Conservation (phyloP, 1,140 invertebrate genomes). For the Drosophila busckii region DNA sequence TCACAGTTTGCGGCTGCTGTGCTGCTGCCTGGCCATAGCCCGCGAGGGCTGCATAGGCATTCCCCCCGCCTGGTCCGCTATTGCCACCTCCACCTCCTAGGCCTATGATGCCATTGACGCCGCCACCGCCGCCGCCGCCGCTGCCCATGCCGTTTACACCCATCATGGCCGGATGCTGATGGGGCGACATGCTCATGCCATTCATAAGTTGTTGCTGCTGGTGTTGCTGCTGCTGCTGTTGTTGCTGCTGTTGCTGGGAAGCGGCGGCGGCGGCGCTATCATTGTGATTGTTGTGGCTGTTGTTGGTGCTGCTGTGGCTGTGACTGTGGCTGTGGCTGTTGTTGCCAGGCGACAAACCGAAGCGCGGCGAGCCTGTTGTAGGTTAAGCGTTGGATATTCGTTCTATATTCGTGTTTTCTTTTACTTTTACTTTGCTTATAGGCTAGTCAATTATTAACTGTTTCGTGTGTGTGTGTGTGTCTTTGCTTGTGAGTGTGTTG, state of each 20-base stretch:
- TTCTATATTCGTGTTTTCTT: no score
- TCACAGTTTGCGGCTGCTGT: slow-evolving; percentile 54
- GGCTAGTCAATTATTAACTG: slow-evolving; percentile 51
- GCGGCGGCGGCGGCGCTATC: slow-evolving; percentile 39
- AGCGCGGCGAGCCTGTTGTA: slow-evolving; percentile 76
- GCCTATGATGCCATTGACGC: slow-evolving; percentile 65
- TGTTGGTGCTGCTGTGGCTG: slow-evolving; percentile 9
- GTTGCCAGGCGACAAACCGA: slow-evolving; percentile 60
- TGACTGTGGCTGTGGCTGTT: slow-evolving; percentile 32
- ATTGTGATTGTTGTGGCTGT: slow-evolving; percentile 31
- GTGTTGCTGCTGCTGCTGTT: slow-evolving; percentile 52
- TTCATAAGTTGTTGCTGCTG: slow-evolving; percentile 62
- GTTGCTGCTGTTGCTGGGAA: slow-evolving; percentile 49
- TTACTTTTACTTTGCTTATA: slow-evolving; percentile 44
- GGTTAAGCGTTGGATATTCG: slow-evolving; percentile 72
- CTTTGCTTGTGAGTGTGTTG: slow-evolving; percentile 5
- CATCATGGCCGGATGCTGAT: slow-evolving; percentile 63
- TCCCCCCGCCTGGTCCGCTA: slow-evolving; percentile 18
- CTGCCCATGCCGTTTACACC: slow-evolving; percentile 63
- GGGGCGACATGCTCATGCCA: slow-evolving; percentile 58
- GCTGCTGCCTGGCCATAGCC: slow-evolving; percentile 54
- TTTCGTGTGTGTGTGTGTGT: slow-evolving; percentile 15
- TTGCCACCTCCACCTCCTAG: slow-evolving; percentile 51
- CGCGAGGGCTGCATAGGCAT: slow-evolving; percentile 34
- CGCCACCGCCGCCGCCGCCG: slow-evolving; percentile 62